Evolutionary conservation across 2,888 invertebrate species (phyloP), one percentile per base, ranked within the genome.

Genomic region (Blastobasis lacticolella): DNA sequence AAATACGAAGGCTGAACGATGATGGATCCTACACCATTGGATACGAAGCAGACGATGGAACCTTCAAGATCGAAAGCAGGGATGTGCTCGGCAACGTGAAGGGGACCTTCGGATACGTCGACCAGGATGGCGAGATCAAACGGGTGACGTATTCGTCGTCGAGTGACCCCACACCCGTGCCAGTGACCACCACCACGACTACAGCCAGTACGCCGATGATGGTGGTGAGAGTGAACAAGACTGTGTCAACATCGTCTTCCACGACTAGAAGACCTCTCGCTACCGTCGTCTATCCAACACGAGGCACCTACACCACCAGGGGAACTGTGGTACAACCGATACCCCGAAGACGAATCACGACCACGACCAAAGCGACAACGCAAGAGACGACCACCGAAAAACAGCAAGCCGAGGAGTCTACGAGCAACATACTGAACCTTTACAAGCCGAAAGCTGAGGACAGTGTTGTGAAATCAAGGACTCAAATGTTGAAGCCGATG

Each of bases 21-120:
- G 95, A 95, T 71, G 95, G 95, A 38, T 94, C 94, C 0, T 95
- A 95, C 69, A 94, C 95, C 0, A 94, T 94, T 57, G 95, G 95
- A 1, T 95, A 94, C 69, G 95, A 95, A 81, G 94, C 94, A 4
- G 94, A 94, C 48, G 95, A 95, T 74, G 95, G 95, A 4, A 94
- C 94, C 0, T 95, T 95, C 76, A 95, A 95, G 86, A 94, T 95
- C 53, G 95, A 95, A 81, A 95, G 93, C 66, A 88, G 94, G 57
- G 94, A 94, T 75, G 93, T 94, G 48, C 83, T 92, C 56, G 94
- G 94, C 6, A 94, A 94, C 73, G 93, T 95, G 57, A 94, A 94
- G 75, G 95, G 95, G 44, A 95, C 94, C 49, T 95, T 94, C 68
- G 95, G 95, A 45, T 95, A 94, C 74, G 89, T 95, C 48, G 94